Evolutionary conservation across 2,113 vertebrate species (phyloP).

Genomic region (Aythya baeri): DNA sequence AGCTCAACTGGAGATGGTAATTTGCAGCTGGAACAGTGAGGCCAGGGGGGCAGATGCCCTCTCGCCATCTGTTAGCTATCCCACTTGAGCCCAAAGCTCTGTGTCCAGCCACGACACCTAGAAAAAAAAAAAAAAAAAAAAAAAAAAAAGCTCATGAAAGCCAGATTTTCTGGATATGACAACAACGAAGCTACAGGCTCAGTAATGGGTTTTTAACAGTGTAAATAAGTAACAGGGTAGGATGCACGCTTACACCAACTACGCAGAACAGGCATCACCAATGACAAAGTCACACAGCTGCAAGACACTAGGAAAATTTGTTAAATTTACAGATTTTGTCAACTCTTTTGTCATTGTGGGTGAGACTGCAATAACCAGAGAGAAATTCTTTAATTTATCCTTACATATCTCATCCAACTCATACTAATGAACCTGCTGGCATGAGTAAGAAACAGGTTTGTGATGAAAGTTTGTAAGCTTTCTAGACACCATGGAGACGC

Average conservation of each 20-base stretch:
- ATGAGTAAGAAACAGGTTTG: neutral
- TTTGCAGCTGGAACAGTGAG: neutral
- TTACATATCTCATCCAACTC: neutral
- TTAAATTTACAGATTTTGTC: neutral
- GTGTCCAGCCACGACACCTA: fast-evolving
- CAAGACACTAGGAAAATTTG: neutral
- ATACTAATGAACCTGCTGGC: neutral
- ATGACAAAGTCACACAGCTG: neutral
- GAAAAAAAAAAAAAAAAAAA: neutral
- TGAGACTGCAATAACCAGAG: neutral
- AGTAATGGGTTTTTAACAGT: neutral
- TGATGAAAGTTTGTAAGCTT: neutral
- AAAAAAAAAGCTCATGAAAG: neutral
- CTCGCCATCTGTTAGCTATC: neutral
- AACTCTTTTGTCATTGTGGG: neutral
- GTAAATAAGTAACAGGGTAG: neutral
- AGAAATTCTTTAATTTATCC: neutral
- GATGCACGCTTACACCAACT: neutral
- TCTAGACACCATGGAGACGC: neutral
- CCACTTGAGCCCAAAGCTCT: neutral
- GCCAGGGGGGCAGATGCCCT: neutral
- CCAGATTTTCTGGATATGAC: neutral
- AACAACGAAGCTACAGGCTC: neutral
- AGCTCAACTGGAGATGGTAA: neutral
- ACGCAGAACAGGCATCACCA: neutral